phyloP scores from a whole-genome alignment of 2,888 invertebrate genomes.

The Stenoptilia bipunctidactyla region DNA sequence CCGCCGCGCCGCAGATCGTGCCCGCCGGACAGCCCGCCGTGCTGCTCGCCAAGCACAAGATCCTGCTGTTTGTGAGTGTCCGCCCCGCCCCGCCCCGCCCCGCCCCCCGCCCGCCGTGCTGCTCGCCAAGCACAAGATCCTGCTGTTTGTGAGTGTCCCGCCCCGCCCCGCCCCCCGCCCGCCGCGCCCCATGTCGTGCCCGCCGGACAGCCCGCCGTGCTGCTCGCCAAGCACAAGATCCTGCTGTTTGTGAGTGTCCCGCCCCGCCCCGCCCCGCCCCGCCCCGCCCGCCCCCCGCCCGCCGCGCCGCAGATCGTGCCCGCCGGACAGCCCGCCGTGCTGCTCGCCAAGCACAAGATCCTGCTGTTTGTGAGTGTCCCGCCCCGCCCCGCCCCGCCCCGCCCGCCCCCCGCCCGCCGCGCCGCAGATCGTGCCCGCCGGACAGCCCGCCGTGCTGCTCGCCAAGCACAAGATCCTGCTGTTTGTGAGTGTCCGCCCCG shows the following conservation, averaged over 20 bases:
- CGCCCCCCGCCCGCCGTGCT: slow-evolving; percentile 91
- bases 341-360: slow-evolving; percentile 88
- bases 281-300: slow-evolving; percentile 93
- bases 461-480: slow-evolving; percentile 91
- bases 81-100: slow-evolving; percentile 72
- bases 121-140: slow-evolving; percentile 91
- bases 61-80: slow-evolving; percentile 90
- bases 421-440: slow-evolving; percentile 89
- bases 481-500: slow-evolving; percentile 83
- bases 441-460: slow-evolving; percentile 88
- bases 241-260: slow-evolving; percentile 77
- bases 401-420: slow-evolving; percentile 92
- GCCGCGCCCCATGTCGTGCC: slow-evolving; percentile 86
- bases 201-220: slow-evolving; percentile 86
- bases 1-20: slow-evolving; percentile 87
- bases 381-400: slow-evolving; percentile 80
- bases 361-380: slow-evolving; percentile 88
- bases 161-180: slow-evolving; percentile 81
- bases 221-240: slow-evolving; percentile 93
- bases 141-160: slow-evolving; percentile 87
- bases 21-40: slow-evolving; percentile 93
- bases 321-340: slow-evolving; percentile 89
- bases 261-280: slow-evolving; percentile 76
- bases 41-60: slow-evolving; percentile 86
- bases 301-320: slow-evolving; percentile 90